Evolutionary conservation across 2,888 invertebrate species (phyloP), one percentile per base, ranked within the genome.

Genomic region (Epirrhoe tristata): DNA sequence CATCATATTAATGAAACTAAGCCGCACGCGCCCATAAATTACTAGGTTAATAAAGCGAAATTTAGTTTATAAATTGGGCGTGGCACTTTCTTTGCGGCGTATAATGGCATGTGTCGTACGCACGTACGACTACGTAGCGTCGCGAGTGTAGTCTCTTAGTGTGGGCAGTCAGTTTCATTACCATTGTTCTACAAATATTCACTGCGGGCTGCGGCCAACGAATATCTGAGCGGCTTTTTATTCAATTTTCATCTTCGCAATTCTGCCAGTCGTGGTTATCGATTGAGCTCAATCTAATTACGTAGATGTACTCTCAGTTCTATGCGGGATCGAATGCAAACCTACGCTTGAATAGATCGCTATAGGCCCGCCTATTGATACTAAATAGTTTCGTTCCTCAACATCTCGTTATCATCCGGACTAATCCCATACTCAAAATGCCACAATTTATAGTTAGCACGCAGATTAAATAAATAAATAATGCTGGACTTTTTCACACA

Each of bases 11-110:
- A 60, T 68, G 50, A 64, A 54, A 63, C 57, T 39, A 58, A 51
- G 51, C 65, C 61, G 54, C 68, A 63, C 70, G 52, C 68, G 58
- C 66, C 51, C 55, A 63, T 54, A 66, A 12, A 48, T 48, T 58
- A 66, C 55, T 59, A 60, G 57, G 50, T 36, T 69, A 58, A 48
- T 65, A 63, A 66, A 61, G 62, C 63, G 58, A 53, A 58, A 63
- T 63, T 62, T 66, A 58, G 32, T 51, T 62, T 34, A 62, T 70
- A 50, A 70, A 65, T 56, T 43, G 69, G 73, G 73, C 53, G 67
- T 62, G 73, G 71, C 58, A 46, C 63, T 67, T 63, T 70, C 58
- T 64, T 46, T 64, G 24, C 53, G 43, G 58, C 43, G 32, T 51
- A 43, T 50, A 53, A 58, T 55, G 36, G 12, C 43, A 43, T 39